Evolutionary conservation across 2,113 vertebrate species (phyloP).

Genomic region (Varanus salvator): DNA sequence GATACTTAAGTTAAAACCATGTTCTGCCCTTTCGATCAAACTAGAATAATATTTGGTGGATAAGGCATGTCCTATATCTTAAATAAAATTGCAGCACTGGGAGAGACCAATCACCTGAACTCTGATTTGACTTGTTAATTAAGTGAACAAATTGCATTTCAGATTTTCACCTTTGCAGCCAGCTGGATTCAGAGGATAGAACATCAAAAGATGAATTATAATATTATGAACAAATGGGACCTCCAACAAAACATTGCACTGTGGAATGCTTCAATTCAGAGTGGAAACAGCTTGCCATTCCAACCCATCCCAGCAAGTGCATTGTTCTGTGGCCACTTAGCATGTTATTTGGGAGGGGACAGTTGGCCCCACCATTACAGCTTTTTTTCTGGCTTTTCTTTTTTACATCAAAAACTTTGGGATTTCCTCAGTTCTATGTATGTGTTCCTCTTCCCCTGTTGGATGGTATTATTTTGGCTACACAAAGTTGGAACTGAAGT

Average conservation of each 20-base stretch:
- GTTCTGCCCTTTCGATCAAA: conserved; percentile 37
- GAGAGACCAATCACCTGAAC: not conserved
- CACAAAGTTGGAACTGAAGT: not conserved
- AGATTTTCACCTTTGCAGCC: no score
- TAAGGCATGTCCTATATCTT: not conserved
- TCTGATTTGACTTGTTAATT: not conserved
- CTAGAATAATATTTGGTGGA: not conserved
- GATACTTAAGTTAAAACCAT: conserved; percentile 14
- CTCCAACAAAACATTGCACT: no score
- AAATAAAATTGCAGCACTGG: not conserved
- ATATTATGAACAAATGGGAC: no score
- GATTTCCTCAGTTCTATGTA: not conserved
- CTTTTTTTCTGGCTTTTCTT: not conserved
- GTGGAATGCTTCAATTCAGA: no score
- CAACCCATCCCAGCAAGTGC: no score
- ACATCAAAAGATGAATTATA: no score
- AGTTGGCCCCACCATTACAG: not conserved
- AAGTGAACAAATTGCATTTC: not conserved
- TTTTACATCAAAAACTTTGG: not conserved
- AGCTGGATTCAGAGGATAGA: no score
- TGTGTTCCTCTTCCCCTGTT: not conserved
- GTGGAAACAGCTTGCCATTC: no score
- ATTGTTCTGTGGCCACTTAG: no score
- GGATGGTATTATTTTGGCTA: not conserved
- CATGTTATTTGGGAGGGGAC: not conserved